A percentile compares a stretch with the other conserved stretches of the same genome.
phyloP scores from a whole-genome alignment of 2,888 invertebrate species.

The Chloromyia formosa region DNA sequence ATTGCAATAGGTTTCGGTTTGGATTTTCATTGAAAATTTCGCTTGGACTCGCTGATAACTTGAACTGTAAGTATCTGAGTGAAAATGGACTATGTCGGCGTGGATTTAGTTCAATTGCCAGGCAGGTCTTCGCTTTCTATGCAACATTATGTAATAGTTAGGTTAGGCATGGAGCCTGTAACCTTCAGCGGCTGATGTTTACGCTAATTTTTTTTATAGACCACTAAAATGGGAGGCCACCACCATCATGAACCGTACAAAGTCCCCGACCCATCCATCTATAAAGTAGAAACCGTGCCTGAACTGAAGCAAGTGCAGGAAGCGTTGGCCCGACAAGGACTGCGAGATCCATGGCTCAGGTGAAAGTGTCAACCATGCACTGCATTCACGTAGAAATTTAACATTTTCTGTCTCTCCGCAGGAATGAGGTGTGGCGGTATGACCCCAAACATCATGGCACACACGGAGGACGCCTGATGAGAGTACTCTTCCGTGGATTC shows the following conservation, averaged over 20 bases:
- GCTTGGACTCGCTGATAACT: background rate
- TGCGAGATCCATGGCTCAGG: constrained; percentile 90
- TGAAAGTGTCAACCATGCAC: constrained; percentile 55
- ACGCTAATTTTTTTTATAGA: background rate
- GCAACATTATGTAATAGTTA: constrained; percentile 33
- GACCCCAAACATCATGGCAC: constrained; percentile 70
- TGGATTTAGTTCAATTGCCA: background rate
- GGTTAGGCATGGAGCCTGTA: constrained; percentile 26
- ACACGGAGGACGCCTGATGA: constrained; percentile 61
- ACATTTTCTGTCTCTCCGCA: constrained; percentile 59
- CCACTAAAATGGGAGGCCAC: constrained; percentile 65
- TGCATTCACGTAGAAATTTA: background rate
- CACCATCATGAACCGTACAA: constrained; percentile 68
- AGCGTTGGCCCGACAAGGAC: constrained; percentile 74
- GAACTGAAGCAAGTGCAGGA: constrained; percentile 71
- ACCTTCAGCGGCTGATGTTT: background rate
- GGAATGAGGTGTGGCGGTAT: constrained; percentile 87
- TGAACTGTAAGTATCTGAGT: background rate
- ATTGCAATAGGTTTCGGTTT: background rate
- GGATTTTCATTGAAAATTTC: background rate
- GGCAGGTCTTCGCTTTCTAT: background rate
- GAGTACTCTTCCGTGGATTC: constrained; percentile 72
- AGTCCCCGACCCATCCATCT: constrained; percentile 77
- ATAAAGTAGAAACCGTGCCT: constrained; percentile 76
- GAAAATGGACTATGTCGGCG: background rate